phyloP scores from a whole-genome alignment of 2,888 invertebrate species.

The Melieria crassipennis region DNA sequence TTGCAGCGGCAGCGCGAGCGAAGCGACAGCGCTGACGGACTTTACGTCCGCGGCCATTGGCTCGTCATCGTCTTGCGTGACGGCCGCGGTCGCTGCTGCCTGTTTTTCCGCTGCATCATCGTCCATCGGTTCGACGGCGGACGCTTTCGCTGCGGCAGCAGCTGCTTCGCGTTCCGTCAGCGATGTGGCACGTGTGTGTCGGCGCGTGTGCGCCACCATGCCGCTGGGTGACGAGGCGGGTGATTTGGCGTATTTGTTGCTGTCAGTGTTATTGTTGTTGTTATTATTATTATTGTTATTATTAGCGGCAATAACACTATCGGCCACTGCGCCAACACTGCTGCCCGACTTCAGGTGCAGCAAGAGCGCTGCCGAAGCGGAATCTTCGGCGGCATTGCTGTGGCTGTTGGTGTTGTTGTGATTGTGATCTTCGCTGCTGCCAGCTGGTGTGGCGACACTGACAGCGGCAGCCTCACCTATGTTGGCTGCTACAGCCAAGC shows the following conservation, averaged over 20 bases:
- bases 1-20: background rate
- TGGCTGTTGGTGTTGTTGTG: constrained; percentile 43
- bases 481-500: too few relatives aligned
- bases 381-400: constrained; percentile 39
- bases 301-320: constrained; percentile 40
- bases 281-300: constrained; percentile 47
- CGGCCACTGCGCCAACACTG: constrained; percentile 30
- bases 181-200: constrained; percentile 3
- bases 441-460: constrained; percentile 33
- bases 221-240: constrained; percentile 12
- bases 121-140: background rate
- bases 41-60: constrained; percentile 24
- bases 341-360: constrained; percentile 4
- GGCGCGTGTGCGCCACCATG: constrained; percentile 8
- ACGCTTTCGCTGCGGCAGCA: too few relatives aligned
- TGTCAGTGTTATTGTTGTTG: constrained; percentile 34
- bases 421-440: constrained; percentile 46
- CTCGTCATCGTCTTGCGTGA: constrained; percentile 32
- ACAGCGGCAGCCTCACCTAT: constrained; percentile 22
- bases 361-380: constrained; percentile 5
- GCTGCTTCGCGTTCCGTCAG: constrained; percentile 15
- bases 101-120: background rate
- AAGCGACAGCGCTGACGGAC: background rate
- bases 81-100: constrained; percentile 41
- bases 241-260: constrained; percentile 18